Conservation (phyloP, 2,797 vertebrate species). For the Crenichthys baileyi region DNA sequence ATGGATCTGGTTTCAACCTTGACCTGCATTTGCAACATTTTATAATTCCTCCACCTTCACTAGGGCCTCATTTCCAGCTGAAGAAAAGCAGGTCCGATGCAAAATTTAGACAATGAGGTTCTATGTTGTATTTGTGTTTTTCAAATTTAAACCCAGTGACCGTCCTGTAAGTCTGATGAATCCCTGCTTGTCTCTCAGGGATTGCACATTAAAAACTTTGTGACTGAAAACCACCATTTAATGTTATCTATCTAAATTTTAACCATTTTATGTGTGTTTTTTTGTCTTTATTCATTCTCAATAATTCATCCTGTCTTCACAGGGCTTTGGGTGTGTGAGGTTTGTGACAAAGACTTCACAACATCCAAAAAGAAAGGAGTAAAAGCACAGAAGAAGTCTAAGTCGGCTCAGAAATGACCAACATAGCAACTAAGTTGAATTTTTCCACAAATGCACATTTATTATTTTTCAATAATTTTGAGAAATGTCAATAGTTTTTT, state of each 20-base stretch:
- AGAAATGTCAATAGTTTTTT: conserved; percentile 14
- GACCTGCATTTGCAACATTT: neutral
- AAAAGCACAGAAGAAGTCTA: conserved; percentile 90
- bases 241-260: neutral
- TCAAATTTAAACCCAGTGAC: neutral
- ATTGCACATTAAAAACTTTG: neutral
- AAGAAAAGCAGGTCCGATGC: neutral
- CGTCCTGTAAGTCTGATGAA: neutral
- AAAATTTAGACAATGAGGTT: neutral
- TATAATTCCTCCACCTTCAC: neutral
- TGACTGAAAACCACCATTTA: neutral
- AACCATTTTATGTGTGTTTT: neutral
- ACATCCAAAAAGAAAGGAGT: conserved; percentile 91
- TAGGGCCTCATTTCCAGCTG: neutral
- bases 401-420: conserved; percentile 70
- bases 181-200: neutral
- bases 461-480: conserved; percentile 3
- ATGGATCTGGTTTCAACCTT: neutral
- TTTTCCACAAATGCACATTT: neutral
- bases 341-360: conserved; percentile 88
- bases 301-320: conserved; percentile 53
- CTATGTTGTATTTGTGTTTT: neutral
- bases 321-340: conserved; percentile 98
- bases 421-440: conserved; percentile 9
- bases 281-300: neutral